These are phyloP conservation scores for Endotricha flammealis DNA, from an alignment of 2,888 invertebrate species.

Conservation along the genomic window DNA sequence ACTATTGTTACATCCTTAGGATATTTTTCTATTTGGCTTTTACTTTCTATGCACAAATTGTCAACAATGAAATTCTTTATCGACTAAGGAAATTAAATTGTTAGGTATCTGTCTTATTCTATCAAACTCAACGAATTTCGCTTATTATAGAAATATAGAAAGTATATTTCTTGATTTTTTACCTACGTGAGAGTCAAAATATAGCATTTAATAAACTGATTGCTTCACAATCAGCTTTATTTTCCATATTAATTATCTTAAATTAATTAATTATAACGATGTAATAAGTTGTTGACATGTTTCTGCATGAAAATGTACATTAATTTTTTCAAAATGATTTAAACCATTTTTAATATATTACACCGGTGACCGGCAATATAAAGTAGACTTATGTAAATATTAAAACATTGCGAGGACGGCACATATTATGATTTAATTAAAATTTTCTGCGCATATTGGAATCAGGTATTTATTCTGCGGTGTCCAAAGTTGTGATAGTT, in stretches of 20 bases:
- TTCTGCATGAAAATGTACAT: conserved; percentile 4
- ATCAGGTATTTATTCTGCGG: conserved; percentile 27
- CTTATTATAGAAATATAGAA: no score
- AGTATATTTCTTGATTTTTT: no score
- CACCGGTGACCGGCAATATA: conserved; percentile 16
- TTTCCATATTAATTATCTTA: no score
- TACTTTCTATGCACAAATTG: no score
- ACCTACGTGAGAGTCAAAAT: conserved; percentile 17
- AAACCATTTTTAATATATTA: conserved; percentile 16
- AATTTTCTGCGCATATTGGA: conserved; percentile 27
- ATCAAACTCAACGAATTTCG: no score
- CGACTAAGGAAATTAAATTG: no score
- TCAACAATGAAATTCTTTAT: no score
- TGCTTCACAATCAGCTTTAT: no score
- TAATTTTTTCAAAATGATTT: conserved; percentile 20
- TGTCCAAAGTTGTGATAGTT: conserved; percentile 24
- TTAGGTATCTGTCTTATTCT: no score
- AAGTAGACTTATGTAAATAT: conserved; percentile 21
- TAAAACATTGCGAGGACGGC: conserved; percentile 19
- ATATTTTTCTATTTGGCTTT: no score
- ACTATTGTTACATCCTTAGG: no score
- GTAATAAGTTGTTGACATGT: conserved; percentile 1
- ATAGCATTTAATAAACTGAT: no score
- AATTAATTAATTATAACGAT: not conserved
- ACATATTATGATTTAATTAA: conserved; percentile 36